phyloP scores from a whole-genome alignment of 1,140 invertebrate species.

The Drosophila sulfurigaster region DNA sequence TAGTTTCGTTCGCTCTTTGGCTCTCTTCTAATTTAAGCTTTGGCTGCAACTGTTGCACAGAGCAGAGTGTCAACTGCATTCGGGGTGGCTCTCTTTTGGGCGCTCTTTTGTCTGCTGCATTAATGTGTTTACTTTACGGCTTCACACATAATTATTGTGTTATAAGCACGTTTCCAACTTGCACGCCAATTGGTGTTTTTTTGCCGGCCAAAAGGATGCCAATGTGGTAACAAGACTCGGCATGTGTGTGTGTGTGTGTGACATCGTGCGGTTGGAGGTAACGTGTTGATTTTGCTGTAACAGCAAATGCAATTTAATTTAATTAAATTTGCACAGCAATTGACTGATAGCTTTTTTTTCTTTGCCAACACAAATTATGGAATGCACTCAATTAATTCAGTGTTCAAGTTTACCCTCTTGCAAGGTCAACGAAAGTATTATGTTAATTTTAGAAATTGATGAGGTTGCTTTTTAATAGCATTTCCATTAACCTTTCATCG shows the following conservation, averaged over 20 bases:
- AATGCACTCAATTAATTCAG: not conserved
- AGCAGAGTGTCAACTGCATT: conserved; percentile 26
- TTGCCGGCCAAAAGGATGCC: conserved; percentile 24
- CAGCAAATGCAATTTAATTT: conserved; percentile 61
- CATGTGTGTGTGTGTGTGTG: conserved; percentile 3
- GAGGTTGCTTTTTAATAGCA: not conserved
- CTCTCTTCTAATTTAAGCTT: conserved; percentile 7
- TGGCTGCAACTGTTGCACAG: conserved; percentile 54
- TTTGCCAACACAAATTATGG: conserved; percentile 1
- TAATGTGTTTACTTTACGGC: conserved; percentile 60
- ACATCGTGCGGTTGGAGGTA: conserved; percentile 5
- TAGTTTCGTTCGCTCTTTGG: conserved; percentile 1
- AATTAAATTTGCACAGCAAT: conserved; percentile 41
- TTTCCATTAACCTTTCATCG: not conserved
- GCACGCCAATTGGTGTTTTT: not conserved
- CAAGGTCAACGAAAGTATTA: not conserved
- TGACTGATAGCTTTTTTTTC: conserved; percentile 3
- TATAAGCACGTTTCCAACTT: conserved; percentile 65
- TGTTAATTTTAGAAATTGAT: not conserved
- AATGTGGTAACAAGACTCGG: conserved; percentile 10
- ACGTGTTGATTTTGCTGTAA: conserved; percentile 47
- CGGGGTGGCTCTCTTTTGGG: conserved; percentile 1
- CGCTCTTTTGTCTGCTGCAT: conserved; percentile 33
- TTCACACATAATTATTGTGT: conserved; percentile 67
- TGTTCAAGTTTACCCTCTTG: not conserved